Percentiles rank a stretch among this genome's conserved stretches.
These are phyloP conservation scores for Dinomys branickii DNA, from an alignment of 2,113 vertebrate species.

Conservation along the genomic window DNA sequence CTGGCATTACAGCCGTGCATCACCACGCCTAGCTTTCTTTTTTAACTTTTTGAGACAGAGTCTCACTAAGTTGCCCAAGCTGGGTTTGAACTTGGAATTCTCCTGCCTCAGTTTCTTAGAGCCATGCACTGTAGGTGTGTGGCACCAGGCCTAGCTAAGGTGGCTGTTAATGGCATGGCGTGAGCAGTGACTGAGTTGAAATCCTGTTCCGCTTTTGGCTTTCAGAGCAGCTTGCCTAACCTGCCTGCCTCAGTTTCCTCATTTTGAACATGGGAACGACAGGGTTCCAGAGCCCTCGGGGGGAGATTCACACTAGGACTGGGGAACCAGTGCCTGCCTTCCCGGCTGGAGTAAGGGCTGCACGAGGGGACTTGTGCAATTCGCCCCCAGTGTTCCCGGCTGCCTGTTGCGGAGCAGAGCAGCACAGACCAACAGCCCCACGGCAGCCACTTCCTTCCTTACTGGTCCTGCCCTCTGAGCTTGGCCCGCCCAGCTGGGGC, in stretches of 20 bases:
- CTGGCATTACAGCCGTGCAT: neutral
- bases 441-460: slow-evolving; percentile 73
- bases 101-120: neutral
- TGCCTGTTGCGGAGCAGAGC: neutral
- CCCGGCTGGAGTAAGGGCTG: neutral
- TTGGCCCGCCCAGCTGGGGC: no score
- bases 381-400: neutral
- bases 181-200: neutral
- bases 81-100: neutral
- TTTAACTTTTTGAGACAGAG: neutral
- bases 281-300: accelerated
- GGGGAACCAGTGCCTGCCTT: no score
- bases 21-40: neutral
- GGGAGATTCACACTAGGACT: neutral
- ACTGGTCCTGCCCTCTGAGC: neutral
- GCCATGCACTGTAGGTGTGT: neutral
- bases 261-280: neutral
- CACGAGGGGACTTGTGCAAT: neutral
- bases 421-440: neutral
- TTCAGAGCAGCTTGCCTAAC: accelerated
- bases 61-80: neutral
- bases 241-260: neutral
- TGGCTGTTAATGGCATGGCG: neutral
- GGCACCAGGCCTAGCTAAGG: neutral
- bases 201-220: neutral